Base-by-base conservation (phyloP, 2,888 invertebrate genomes). In the Syrista parreyssii region DNA sequence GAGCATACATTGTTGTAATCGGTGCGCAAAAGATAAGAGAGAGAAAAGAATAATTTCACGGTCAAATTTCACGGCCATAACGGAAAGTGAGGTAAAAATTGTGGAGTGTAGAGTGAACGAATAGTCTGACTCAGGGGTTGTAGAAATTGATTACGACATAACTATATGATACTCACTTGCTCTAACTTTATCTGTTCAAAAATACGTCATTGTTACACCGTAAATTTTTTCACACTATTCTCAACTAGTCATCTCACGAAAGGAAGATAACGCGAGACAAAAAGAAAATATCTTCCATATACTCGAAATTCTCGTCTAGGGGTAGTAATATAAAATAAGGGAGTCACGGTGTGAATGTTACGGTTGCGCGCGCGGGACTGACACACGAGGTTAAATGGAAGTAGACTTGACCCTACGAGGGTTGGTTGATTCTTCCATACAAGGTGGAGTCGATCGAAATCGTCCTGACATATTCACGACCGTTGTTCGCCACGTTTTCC, bases 321-420 rank as follows among this genome's bases (percentile, higher is more conserved):
- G 55, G 9, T 55, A 55, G 55, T 9, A 55, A 2, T 15, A 55
- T 0, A 23, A 55, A 23, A 23, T 55, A 55, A 55, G 23, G 55
- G 55, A 55, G 55, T 55, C 55, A 77, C 76, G 68, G 74, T 78
- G 76, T 74, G 84, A 76, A 75, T 78, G 81, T 81, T 82, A 82
- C 82, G 84, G 84, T 84, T 82, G 85, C 81, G 83, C 78, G 79
- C 82, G 82, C 78, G 75, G 80, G 81, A 88, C 88, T 88, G 86
- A 83, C 84, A 83, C 79, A 79, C 76, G 79, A 71, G 71, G 71
- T 71, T 71, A 77, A 78, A 76, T 33, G 79, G 79, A 79, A 80
- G 82, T 85, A 83, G 87, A 86, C 85, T 86, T 85, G 79, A 84
- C 83, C 86, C 82, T 79, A 82, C 80, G 78, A 79, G 79, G 82